Percentiles rank a stretch among this genome's conserved stretches.
These are phyloP conservation scores for Chrysaora quinquecirrha DNA, from an alignment of 30 jellyfish, hydroid and myxozoan species.

Conservation along the genomic window DNA sequence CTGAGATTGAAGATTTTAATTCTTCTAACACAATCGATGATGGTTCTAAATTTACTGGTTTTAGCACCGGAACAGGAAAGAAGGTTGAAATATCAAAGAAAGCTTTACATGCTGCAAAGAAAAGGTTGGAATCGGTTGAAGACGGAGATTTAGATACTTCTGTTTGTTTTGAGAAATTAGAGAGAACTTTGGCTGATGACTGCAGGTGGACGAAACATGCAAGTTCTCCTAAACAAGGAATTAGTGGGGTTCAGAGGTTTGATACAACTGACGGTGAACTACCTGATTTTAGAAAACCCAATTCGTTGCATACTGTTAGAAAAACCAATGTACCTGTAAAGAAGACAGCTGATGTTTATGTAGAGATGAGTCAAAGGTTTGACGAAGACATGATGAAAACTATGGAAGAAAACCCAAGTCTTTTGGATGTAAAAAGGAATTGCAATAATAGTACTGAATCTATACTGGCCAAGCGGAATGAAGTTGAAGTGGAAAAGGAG, in stretches of 20 bases:
- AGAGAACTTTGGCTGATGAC: not conserved
- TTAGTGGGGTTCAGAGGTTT: not conserved
- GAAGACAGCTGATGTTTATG: not conserved
- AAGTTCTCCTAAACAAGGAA: slow-evolving; percentile 6
- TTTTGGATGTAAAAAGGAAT: not conserved
- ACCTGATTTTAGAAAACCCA: not conserved
- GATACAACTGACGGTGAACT: too few relatives aligned
- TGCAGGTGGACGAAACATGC: not conserved
- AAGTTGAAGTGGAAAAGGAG: not conserved
- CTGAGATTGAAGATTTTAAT: not conserved
- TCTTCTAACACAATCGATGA: not conserved
- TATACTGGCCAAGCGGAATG: too few relatives aligned
- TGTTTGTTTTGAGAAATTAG: slow-evolving; percentile 28
- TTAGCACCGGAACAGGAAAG: slow-evolving; percentile 72
- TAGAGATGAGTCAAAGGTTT: slow-evolving; percentile 6
- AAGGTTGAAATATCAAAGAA: slow-evolving; percentile 55
- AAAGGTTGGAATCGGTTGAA: slow-evolving; percentile 12
- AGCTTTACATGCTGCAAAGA: slow-evolving; percentile 65
- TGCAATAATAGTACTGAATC: not conserved
- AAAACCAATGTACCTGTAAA: not conserved
- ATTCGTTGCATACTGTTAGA: not conserved
- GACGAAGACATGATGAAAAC: not conserved
- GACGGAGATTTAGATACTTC: not conserved
- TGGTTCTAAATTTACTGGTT: slow-evolving; percentile 42
- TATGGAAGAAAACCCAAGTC: not conserved